Evolutionary conservation across 2,888 invertebrate genomes (phyloP).

Genomic region (Limnephilus rhombicus): DNA sequence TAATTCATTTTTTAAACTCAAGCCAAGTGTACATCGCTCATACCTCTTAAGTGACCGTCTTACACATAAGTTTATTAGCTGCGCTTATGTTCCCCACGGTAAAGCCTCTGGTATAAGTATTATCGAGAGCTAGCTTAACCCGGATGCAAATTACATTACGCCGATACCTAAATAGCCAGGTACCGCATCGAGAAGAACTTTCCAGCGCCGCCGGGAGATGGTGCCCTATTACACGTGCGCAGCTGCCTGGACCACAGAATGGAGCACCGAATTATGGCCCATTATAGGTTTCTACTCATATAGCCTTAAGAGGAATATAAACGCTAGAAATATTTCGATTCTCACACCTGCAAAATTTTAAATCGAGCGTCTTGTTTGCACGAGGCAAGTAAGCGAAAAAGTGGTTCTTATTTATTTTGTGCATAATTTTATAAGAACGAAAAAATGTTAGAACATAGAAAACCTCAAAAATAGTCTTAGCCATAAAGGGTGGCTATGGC

Average conservation of each 20-base stretch:
- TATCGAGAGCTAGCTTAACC: background rate
- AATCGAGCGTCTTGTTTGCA: too few relatives aligned
- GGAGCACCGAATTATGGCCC: background rate
- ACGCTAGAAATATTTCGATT: too few relatives aligned
- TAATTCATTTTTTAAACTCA: too few relatives aligned
- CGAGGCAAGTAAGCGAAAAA: too few relatives aligned
- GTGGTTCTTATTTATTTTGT: too few relatives aligned
- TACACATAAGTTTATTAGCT: background rate
- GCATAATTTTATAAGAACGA: too few relatives aligned
- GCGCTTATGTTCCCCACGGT: background rate
- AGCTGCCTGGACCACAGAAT: background rate
- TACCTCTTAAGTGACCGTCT: background rate
- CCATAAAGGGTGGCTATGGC: too few relatives aligned
- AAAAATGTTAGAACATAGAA: too few relatives aligned
- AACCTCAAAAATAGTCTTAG: too few relatives aligned
- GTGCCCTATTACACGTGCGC: background rate
- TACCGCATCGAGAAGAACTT: background rate
- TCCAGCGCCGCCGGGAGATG: background rate
- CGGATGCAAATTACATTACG: slow-evolving; percentile 23
- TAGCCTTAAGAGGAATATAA: too few relatives aligned
- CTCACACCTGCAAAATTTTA: too few relatives aligned
- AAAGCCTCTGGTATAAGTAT: background rate
- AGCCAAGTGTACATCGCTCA: background rate
- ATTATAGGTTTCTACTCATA: background rate
- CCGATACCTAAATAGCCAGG: background rate